Percentiles rank a stretch among this genome's conserved stretches.
Conservation (phyloP, 2,797 vertebrate genomes). For the Phataginus tricuspis region DNA sequence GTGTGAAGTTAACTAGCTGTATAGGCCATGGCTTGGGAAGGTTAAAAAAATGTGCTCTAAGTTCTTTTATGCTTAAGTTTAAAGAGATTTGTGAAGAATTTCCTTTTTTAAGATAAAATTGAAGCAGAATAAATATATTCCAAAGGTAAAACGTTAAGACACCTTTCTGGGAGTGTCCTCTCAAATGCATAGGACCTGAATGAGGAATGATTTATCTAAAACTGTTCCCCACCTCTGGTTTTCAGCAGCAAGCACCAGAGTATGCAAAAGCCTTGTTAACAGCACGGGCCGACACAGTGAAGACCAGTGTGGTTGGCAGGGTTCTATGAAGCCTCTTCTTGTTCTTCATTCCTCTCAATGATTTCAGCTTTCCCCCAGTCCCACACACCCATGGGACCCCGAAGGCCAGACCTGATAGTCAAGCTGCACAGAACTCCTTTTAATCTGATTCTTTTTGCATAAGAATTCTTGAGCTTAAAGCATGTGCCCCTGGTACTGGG, state of each 20-base stretch:
- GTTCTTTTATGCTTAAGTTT: neutral
- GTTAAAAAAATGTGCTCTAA: neutral
- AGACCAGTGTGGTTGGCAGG: neutral
- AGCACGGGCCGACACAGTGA: neutral
- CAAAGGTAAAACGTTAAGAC: neutral
- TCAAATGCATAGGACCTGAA: neutral
- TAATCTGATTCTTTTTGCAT: neutral
- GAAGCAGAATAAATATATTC: neutral
- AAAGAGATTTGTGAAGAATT: neutral
- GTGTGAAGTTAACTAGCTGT: neutral
- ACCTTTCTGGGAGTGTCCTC: neutral
- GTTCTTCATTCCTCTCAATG: neutral
- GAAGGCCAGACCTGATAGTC: neutral
- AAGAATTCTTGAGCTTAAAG: neutral
- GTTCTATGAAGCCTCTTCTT: neutral
- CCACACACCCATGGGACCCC: too few relatives aligned
- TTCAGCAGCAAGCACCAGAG: neutral
- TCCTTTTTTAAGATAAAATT: neutral
- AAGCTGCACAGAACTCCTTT: neutral
- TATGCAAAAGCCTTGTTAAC: neutral
- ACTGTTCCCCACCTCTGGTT: neutral
- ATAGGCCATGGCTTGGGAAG: neutral
- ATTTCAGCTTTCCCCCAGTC: neutral
- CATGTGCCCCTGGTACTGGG: neutral
- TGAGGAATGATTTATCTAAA: neutral